Percentiles rank a stretch among this genome's conserved stretches.
phyloP scores from a whole-genome alignment of 2,888 invertebrate genomes.

The Lasiommata megera region DNA sequence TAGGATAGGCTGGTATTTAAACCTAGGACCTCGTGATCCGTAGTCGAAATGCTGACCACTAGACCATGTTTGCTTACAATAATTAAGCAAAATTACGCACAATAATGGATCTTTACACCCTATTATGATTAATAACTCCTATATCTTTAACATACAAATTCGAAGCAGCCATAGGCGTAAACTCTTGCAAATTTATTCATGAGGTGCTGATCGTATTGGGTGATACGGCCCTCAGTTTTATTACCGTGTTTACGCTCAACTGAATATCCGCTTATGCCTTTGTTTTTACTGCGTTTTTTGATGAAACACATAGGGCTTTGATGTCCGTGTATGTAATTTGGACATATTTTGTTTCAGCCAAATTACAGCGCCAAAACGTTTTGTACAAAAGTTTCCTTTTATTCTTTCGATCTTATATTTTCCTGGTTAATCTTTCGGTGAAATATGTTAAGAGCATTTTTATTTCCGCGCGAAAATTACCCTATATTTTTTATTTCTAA shows the following conservation, averaged over 20 bases:
- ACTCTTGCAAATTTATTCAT: conserved; percentile 51
- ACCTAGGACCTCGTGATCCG: too few species aligned
- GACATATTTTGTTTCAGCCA: neutral
- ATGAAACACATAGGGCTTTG: conserved; percentile 23
- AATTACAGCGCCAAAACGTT: neutral
- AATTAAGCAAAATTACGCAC: too few species aligned
- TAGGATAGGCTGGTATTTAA: too few species aligned
- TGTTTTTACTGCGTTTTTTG: conserved; percentile 25
- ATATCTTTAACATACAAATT: conserved; percentile 20
- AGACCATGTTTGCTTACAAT: too few species aligned
- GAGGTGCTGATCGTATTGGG: conserved; percentile 47
- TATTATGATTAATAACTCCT: neutral
- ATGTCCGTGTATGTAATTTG: conserved; percentile 22
- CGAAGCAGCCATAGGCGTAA: conserved; percentile 31
- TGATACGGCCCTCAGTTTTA: conserved; percentile 48
- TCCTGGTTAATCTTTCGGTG: neutral
- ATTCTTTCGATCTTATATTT: neutral
- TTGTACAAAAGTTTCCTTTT: neutral
- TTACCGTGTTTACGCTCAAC: conserved; percentile 41
- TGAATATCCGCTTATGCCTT: conserved; percentile 31
- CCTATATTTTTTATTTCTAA: too few species aligned
- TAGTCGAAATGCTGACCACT: too few species aligned
- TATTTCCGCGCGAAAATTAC: neutral
- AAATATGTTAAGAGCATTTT: neutral
- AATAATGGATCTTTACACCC: too few species aligned